Conservation (phyloP, 64 coral and sea anemone species). For the Montipora foliosa region DNA sequence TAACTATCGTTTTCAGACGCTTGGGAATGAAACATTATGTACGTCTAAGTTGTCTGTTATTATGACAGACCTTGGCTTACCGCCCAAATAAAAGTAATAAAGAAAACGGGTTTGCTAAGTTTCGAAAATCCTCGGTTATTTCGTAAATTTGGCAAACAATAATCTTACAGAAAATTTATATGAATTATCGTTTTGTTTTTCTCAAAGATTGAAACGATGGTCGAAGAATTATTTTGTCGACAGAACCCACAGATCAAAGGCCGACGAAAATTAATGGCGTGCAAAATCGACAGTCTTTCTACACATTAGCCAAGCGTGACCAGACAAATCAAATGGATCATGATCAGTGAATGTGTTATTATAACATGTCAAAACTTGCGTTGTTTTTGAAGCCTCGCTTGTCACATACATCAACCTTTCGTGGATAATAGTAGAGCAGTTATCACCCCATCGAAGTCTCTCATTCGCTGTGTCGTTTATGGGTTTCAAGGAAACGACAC, state of each 20-base stretch:
- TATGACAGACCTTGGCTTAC: background rate
- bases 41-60: background rate
- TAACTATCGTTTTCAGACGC: background rate
- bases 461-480: slow-evolving; percentile 21
- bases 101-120: background rate
- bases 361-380: slow-evolving; percentile 49
- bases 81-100: background rate
- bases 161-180: background rate
- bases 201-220: background rate
- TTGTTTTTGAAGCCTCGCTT: slow-evolving; percentile 43
- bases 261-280: slow-evolving; percentile 12
- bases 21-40: background rate
- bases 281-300: background rate
- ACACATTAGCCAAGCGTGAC: slow-evolving; percentile 33
- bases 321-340: slow-evolving; percentile 29
- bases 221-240: background rate
- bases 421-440: slow-evolving; percentile 44
- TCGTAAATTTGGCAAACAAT: background rate
- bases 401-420: slow-evolving; percentile 55
- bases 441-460: slow-evolving; percentile 49
- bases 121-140: background rate
- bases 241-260: background rate
- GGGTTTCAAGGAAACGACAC: slow-evolving; percentile 11
- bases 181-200: background rate
- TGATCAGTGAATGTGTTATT: slow-evolving; percentile 51